Percentiles rank a stretch among this genome's conserved stretches.
These are phyloP conservation scores for Brachyistius frenatus DNA, from an alignment of 2,113 vertebrate genomes.

Conservation along the genomic window DNA sequence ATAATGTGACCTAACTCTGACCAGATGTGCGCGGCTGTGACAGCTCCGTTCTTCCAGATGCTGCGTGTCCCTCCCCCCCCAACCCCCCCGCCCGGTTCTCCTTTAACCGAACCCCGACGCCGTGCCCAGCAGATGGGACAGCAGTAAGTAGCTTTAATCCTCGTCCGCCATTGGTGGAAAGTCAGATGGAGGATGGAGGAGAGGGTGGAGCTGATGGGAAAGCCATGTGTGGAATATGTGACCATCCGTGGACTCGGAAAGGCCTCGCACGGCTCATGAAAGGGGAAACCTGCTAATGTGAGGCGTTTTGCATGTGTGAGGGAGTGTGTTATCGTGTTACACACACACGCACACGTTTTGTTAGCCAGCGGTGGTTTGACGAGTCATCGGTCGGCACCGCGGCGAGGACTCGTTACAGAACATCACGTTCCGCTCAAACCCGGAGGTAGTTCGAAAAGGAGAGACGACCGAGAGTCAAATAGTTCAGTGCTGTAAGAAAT, in stretches of 20 bases:
- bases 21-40: slow-evolving; percentile 59
- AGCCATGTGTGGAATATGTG: slow-evolving; percentile 53
- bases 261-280: slow-evolving; percentile 42
- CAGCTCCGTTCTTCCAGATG: slow-evolving; percentile 57
- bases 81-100: background rate
- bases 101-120: background rate
- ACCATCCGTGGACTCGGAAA: slow-evolving; percentile 30
- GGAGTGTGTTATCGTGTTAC: slow-evolving; percentile 3
- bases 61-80: background rate
- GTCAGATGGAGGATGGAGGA: background rate
- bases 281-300: slow-evolving; percentile 27
- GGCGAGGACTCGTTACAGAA: background rate
- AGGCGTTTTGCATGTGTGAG: background rate
- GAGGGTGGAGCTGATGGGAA: slow-evolving; percentile 33
- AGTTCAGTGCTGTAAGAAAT: background rate
- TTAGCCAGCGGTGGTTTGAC: background rate
- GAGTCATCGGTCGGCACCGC: background rate
- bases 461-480: background rate
- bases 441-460: background rate
- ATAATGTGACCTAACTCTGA: slow-evolving; percentile 57
- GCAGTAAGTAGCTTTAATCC: background rate
- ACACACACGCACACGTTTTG: background rate
- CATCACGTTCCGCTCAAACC: background rate
- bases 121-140: slow-evolving; percentile 23
- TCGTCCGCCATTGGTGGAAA: slow-evolving; percentile 1